Evolutionary conservation across 2,888 invertebrate genomes (phyloP), one percentile per base, ranked within the genome.

Genomic region (Dasysyrphus albostriatus): DNA sequence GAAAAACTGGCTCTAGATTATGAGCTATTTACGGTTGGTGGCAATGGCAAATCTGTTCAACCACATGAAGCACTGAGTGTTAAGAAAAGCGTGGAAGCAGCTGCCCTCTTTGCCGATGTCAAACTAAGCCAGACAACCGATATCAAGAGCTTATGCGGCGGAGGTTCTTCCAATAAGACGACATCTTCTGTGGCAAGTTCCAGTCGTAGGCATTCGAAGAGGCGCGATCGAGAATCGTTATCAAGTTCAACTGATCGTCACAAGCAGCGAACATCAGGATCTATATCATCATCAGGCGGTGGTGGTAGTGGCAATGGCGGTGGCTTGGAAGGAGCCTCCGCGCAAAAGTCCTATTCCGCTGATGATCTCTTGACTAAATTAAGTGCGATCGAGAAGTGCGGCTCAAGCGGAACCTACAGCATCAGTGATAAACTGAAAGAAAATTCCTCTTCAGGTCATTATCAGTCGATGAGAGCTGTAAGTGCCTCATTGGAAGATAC

Each of bases 61-160:
- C 94, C 94, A 0, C 94, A 94, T 69, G 96, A 96, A 89, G 96
- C 97, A 0, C 93, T 97, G 0, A 96, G 97, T 73, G 96, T 97
- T 37, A 97, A 97, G 92, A 97, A 97, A 91, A 96, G 96, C 3
- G 97, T 97, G 0, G 97, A 97, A 92, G 97, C 97, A 90, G 97
- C 97, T 0, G 97, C 97, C 0, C 93, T 97, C 37, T 97, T 98
- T 91, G 96, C 96, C 0, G 96, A 96, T 90, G 95, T 96, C 58
- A 95, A 95, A 47, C 93, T 96, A 0, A 95, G 95, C 34, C 96
- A 96, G 92, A 94, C 95, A 14, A 95, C 95, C 0, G 96, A 95
- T 91, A 95, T 96, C 49, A 93, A 93, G 77, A 94, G 94, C 69
- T 89, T 94, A 34, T 91, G 91, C 49, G 87, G 79, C 9, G 58